Base-by-base conservation (phyloP, 2,888 invertebrate genomes). In the Oegoconia quadripuncta region DNA sequence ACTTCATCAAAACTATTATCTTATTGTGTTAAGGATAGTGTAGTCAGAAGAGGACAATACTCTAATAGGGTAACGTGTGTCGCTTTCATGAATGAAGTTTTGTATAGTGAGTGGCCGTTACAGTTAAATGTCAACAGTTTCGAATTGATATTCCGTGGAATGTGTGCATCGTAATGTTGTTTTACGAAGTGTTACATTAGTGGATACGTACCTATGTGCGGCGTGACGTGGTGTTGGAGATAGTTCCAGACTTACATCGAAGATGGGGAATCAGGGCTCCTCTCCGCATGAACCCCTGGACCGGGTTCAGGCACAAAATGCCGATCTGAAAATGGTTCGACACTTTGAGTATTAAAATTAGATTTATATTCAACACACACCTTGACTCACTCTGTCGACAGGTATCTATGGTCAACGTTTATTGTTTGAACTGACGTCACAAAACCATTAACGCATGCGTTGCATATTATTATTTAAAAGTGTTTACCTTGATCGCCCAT, bases 261-360 rank as follows among this genome's bases (percentile, higher is more conserved):
- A 52, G 58, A 95, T 94, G 95, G 95, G 95, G 67, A 95, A 95
- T 78, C 93, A 94, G 81, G 93, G 94, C 67, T 94, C 95, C 56
- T 93, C 94, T 67, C 90, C 91, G 55, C 95, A 95, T 80, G 93
- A 94, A 80, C 94, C 95, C 59, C 89, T 95, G 74, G 94, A 94
- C 73, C 90, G 92, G 74, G 91, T 90, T 48, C 86, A 88, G 50
- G 77, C 87, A 46, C 87, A 83, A 50, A 74, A 77, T 57, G 54
- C 73, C 43, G 86, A 87, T 60, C 77, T 87, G 47, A 87, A 87
- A 80, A 87, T 84, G 87, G 87, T 87, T 71, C 48, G 72, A 44
- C 22, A 41, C 35, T 51, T 51, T 44, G 32, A 48, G 39, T 48
- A 39, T 26, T 36, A 27, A 52, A 61, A 61, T 61, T 43, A 40